Percentiles rank a stretch among this genome's conserved stretches.
Conservation (phyloP, 2,113 vertebrate genomes). For the Plestiodon gilberti region DNA sequence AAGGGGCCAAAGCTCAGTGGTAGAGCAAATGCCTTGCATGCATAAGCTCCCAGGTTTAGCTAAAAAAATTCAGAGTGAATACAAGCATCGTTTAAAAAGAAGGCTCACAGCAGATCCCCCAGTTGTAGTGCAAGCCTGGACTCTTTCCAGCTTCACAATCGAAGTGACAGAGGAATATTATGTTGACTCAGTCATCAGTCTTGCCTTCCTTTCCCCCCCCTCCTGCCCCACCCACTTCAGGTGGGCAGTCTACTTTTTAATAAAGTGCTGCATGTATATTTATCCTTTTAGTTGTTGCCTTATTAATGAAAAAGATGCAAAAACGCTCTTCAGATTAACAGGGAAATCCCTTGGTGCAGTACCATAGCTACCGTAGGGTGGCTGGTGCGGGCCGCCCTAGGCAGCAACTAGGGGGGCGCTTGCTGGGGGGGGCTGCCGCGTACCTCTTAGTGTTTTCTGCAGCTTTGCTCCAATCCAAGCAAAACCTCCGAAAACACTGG, state of each 20-base stretch:
- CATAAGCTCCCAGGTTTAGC: not conserved
- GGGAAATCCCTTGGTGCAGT: not conserved
- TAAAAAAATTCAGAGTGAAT: not conserved
- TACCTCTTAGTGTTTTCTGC: too few relatives aligned
- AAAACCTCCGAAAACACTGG: too few relatives aligned
- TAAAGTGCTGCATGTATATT: not conserved
- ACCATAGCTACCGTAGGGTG: too few relatives aligned
- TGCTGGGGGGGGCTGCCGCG: too few relatives aligned
- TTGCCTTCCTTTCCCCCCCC: not conserved
- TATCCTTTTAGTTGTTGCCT: not conserved
- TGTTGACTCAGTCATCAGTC: not conserved
- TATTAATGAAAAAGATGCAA: not conserved
- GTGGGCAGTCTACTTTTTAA: not conserved
- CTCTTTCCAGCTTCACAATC: not conserved
- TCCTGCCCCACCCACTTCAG: not conserved
- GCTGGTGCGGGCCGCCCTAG: too few relatives aligned
- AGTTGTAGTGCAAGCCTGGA: not conserved
- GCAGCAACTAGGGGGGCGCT: too few relatives aligned
- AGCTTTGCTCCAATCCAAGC: too few relatives aligned
- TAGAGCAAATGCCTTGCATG: too few relatives aligned
- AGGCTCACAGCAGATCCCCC: not conserved
- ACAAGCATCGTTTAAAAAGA: not conserved
- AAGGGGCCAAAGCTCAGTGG: not conserved
- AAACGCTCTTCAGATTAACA: too few relatives aligned
- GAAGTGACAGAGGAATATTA: not conserved